These are phyloP conservation scores for Maniola hyperantus DNA, from an alignment of 2,888 invertebrate genomes.

Conservation along the genomic window DNA sequence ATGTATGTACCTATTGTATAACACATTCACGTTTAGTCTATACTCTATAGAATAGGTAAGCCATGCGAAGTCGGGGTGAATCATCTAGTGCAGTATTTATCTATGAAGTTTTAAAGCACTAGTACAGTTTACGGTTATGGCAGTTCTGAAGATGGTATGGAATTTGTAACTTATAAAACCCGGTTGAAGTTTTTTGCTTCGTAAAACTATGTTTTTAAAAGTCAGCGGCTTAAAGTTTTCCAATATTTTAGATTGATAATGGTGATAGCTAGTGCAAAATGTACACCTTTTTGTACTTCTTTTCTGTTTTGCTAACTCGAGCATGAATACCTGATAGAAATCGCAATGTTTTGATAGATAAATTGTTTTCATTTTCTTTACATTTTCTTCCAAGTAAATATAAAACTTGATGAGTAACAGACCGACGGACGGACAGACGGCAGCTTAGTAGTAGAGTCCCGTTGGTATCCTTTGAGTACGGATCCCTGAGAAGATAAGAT, in stretches of 20 bases:
- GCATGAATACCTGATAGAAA: no score
- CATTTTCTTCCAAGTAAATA: constrained; percentile 3
- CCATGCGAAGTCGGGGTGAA: background rate
- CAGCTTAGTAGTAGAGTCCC: no score
- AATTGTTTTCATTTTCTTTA: no score
- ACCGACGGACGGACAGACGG: no score
- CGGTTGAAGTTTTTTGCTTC: constrained; percentile 16
- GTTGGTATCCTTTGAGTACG: no score
- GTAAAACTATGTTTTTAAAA: constrained; percentile 21
- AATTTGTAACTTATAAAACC: constrained; percentile 24
- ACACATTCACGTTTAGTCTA: background rate
- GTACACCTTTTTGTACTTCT: constrained; percentile 2
- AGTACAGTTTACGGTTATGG: constrained; percentile 27
- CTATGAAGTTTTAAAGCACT: constrained; percentile 7
- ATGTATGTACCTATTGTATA: no score
- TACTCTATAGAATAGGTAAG: background rate
- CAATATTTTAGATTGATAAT: constrained; percentile 14
- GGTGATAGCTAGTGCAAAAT: background rate
- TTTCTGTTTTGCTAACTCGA: no score
- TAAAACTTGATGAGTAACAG: no score
- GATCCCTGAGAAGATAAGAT: no score
- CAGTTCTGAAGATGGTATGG: constrained; percentile 5
- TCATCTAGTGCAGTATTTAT: background rate
- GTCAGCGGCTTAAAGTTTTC: constrained; percentile 22
- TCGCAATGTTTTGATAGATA: no score